Base-by-base conservation (phyloP, 2,113 vertebrate species). In the Falco punctatus region DNA sequence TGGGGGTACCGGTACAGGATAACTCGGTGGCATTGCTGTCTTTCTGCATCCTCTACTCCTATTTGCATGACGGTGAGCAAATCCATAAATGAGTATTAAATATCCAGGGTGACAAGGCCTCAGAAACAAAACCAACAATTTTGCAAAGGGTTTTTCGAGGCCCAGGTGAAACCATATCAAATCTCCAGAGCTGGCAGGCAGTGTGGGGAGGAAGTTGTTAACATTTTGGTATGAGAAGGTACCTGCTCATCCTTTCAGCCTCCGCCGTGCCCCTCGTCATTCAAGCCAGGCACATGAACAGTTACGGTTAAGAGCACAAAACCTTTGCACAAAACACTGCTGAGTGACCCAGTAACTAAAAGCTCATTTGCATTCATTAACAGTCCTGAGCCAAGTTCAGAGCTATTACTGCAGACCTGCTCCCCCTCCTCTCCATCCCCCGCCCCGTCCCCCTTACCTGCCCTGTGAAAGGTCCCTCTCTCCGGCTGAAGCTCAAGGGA, bases 361-460 rank as follows among this genome's bases (percentile, higher is more conserved):
- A 70, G 61, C 92, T 92, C 96, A 38, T 96, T 96, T 73, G 91
- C 86, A 21, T 54, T 75, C 88, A 66, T 95, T 81, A 86, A 4
- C 30, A 44, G 72, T 65, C 65, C 51, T 6, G 1, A 84, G 82
- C 32, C 62, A 46, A 78, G 86, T 61, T 90, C 82, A 46, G 65
- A 54, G 82, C 84, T 35, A 40, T 92, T 55, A 79, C 65, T 5
- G 4, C 38, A 17, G 87, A 59, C 79, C 79, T 23, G 38, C 51
- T 40, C 54, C 70, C 54, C 64, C 40, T n/a, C 67, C 48, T 18
- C 67, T 15, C 73, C 15, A 1, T 28, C 57, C 35, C 8, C n/a
- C 14, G 4, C 35, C 48, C n/a, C 12, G 5, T 22, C 67, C 67
- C 81, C 65, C 80, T 46, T 42, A 35, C 83, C 91, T 64, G 89